Conservation (phyloP, 2,888 invertebrate species). For the Diplolepis rosae region DNA sequence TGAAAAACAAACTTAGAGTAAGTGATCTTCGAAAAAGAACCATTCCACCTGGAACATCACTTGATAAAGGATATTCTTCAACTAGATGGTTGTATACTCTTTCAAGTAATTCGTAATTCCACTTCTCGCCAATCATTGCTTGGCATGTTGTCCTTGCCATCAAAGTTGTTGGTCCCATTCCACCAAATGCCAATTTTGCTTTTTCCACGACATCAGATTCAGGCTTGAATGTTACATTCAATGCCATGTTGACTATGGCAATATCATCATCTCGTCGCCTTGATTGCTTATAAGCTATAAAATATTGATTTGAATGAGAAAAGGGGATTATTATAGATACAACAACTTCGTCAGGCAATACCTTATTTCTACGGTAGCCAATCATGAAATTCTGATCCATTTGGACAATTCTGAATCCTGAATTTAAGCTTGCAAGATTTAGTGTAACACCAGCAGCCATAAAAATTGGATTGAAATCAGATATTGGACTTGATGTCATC, state of each 20-base stretch:
- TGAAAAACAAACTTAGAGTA: slow-evolving; percentile 75
- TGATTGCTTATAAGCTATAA: slow-evolving; percentile 91
- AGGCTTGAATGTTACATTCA: slow-evolving; percentile 80
- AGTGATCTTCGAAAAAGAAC: slow-evolving; percentile 83
- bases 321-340: slow-evolving; percentile 84
- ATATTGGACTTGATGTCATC: slow-evolving; percentile 94
- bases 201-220: slow-evolving; percentile 76
- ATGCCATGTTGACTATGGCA: slow-evolving; percentile 89
- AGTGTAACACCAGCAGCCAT: slow-evolving; percentile 82
- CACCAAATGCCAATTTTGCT: slow-evolving; percentile 85
- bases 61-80: slow-evolving; percentile 83
- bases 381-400: slow-evolving; percentile 87
- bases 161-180: slow-evolving; percentile 90
- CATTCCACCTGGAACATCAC: slow-evolving; percentile 88
- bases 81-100: slow-evolving; percentile 78
- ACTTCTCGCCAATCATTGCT: slow-evolving; percentile 76
- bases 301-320: slow-evolving; percentile 79
- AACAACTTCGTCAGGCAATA: slow-evolving; percentile 84
- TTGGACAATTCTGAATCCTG: slow-evolving; percentile 76
- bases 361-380: slow-evolving; percentile 84
- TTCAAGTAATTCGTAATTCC: slow-evolving; percentile 79
- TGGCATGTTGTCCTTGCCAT: slow-evolving; percentile 80
- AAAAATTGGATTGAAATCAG: slow-evolving; percentile 92
- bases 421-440: slow-evolving; percentile 76
- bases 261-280: slow-evolving; percentile 93